Evolutionary conservation across 30 jellyfish, hydroid and myxozoan genomes (phyloP).

Genomic region (Nemopilema nomurai): DNA sequence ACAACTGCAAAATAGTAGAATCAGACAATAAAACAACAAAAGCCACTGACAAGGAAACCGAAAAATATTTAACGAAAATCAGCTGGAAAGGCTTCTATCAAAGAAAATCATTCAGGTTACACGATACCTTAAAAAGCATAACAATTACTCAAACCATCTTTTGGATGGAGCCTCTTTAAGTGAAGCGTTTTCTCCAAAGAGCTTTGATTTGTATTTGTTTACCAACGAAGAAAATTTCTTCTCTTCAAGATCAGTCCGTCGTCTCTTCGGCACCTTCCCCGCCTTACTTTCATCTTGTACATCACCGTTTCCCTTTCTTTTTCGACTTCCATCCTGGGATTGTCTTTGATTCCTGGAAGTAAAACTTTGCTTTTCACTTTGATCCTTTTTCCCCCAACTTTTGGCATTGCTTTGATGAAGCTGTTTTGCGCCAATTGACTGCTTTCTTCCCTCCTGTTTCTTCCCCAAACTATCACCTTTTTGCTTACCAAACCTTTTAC

Average conservation of each 20-base stretch:
- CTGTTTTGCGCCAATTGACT: neutral
- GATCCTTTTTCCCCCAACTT: neutral
- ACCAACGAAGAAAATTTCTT: slow-evolving; percentile 52
- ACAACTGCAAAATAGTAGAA: too few species aligned
- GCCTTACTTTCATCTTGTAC: neutral
- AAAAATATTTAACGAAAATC: neutral
- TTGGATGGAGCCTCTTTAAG: neutral
- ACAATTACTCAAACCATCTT: slow-evolving; percentile 73
- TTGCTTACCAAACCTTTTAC: neutral
- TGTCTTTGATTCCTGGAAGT: neutral
- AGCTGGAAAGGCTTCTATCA: neutral
- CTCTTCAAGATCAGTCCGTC: slow-evolving; percentile 51
- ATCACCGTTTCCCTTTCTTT: neutral
- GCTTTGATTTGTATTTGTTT: slow-evolving; percentile 48
- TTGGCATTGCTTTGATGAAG: neutral
- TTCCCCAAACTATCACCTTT: neutral
- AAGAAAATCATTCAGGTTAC: neutral
- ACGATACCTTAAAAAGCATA: neutral
- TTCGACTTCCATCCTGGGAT: neutral
- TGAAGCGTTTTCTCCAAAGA: slow-evolving; percentile 26
- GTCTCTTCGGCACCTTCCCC: slow-evolving; percentile 3
- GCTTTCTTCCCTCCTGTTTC: neutral
- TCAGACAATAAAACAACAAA: neutral
- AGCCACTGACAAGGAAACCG: neutral
- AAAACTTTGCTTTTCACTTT: neutral